These are phyloP conservation scores for Colletes latitarsis DNA, from an alignment of 1,140 invertebrate species.

Conservation along the genomic window DNA sequence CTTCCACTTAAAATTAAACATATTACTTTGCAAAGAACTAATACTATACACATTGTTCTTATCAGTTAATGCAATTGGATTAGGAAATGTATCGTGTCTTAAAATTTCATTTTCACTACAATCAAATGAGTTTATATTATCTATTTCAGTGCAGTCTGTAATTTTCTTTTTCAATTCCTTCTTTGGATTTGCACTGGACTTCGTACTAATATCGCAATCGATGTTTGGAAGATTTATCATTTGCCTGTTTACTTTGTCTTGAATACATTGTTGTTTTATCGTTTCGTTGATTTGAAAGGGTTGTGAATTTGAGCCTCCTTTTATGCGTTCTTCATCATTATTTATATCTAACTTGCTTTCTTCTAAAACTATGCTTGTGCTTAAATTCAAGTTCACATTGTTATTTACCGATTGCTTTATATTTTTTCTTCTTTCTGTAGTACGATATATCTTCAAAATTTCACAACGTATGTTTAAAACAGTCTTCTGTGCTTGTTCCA, in stretches of 20 bases:
- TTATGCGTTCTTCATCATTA: not conserved
- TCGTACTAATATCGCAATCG: conserved; percentile 5
- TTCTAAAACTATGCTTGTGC: conserved; percentile 11
- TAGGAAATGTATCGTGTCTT: not conserved
- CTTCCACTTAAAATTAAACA: conserved; percentile 36
- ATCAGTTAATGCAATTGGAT: conserved; percentile 1
- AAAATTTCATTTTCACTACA: not conserved
- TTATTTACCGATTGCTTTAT: conserved; percentile 21
- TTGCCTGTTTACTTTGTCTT: conserved; percentile 15
- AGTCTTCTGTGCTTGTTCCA: conserved; percentile 74
- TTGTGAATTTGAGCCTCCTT: not conserved
- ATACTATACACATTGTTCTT: conserved; percentile 1
- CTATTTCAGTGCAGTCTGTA: not conserved
- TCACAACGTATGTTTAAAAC: conserved; percentile 68
- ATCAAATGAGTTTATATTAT: not conserved
- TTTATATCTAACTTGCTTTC: not conserved
- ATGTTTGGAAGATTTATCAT: conserved; percentile 27
- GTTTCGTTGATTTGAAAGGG: not conserved
- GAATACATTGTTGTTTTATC: conserved; percentile 19
- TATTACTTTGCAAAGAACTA: conserved; percentile 16
- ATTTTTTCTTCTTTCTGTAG: conserved; percentile 46
- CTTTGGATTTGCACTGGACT: conserved; percentile 7
- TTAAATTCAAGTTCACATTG: not conserved
- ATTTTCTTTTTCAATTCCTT: conserved; percentile 3
- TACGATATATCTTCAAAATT: conserved; percentile 68